Evolutionary conservation across 2,113 vertebrate species (phyloP), one percentile per base, ranked within the genome.

Genomic region (Nicator chloris): DNA sequence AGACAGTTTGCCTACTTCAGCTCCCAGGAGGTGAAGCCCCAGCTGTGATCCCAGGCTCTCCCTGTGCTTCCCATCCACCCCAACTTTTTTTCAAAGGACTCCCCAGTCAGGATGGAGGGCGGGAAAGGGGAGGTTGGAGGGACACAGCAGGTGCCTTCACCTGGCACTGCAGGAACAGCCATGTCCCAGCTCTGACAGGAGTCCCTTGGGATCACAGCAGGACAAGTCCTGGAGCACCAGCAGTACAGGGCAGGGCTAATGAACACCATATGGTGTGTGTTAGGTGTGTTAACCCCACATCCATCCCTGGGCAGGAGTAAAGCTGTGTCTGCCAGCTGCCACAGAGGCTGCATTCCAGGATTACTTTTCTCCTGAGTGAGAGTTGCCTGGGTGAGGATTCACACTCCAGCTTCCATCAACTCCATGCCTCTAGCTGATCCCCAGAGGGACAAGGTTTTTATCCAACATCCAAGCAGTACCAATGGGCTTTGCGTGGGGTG

Each of bases 181-280:
- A 0, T 0, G 0, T 44, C 30, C 45, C 45, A 44, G 51, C 45
- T 78, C 20, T 15, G 13, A 33, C 1, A 7, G 26, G 26, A 63
- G 26, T 24, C 26, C 33, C 37, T 31, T 23, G 69, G 33, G 45
- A 65, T 35, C 70, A 28, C 45, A 78, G 79, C 61, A 79, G 45
- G 50, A 44, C 33, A 45, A 35, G 24, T 68, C 68, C 53, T 11
- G 11, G 33, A 24, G 56, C 47, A 23, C 9, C 44, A 53, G 56
- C 80, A 80, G 77, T 0, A 4, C 15, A 20, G 24, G 33, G 15
- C 37, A 79, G 7, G 2, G 68, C 33, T 35, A 27, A 24, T 2
- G 4, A 40, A 40, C 39, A 45, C n/a, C 51, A 16, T 4, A n/a
- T 0, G 0, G 49, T 5, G 15, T 4, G 2, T 10, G n/a, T 9